These are phyloP conservation scores for Argentina silus DNA, from an alignment of 2,797 vertebrate genomes.

Conservation along the genomic window DNA sequence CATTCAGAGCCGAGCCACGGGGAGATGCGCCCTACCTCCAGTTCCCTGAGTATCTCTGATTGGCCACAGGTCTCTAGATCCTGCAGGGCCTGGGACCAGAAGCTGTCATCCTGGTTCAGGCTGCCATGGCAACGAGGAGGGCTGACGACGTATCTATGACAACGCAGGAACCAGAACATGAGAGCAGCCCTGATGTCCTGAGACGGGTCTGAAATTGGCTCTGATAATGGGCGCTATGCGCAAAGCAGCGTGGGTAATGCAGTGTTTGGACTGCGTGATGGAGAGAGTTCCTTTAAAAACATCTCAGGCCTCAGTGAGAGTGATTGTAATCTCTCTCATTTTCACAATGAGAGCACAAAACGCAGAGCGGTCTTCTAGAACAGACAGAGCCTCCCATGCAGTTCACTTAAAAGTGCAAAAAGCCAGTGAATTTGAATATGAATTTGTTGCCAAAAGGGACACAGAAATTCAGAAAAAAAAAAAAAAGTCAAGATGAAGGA, in stretches of 20 bases:
- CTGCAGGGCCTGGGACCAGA: conserved; percentile 97
- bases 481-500: conserved; percentile 54
- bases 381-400: conserved; percentile 69
- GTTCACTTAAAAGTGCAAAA: conserved; percentile 58
- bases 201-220: conserved; percentile 44
- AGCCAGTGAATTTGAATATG: conserved; percentile 72
- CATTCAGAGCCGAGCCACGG: conserved; percentile 62
- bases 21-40: conserved; percentile 84
- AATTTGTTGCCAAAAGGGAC: conserved; percentile 54
- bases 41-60: conserved; percentile 95
- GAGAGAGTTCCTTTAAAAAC: conserved; percentile 40
- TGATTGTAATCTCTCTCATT: conserved; percentile 39
- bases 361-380: conserved; percentile 60
- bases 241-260: conserved; percentile 80
- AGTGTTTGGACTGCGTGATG: conserved; percentile 49
- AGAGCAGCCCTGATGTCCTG: conserved; percentile 76
- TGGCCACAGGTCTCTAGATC: conserved; percentile 98
- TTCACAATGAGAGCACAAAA: conserved; percentile 59
- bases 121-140: conserved; percentile 86
- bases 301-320: conserved; percentile 45
- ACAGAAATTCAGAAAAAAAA: conserved; percentile 67
- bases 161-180: conserved; percentile 93
- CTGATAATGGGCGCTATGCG: conserved; percentile 38
- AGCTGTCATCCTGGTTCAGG: conserved; percentile 88
- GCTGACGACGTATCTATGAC: conserved; percentile 91